These are phyloP conservation scores for Benitochromis conjunctus DNA, from an alignment of 2,113 vertebrate genomes.

Conservation along the genomic window DNA sequence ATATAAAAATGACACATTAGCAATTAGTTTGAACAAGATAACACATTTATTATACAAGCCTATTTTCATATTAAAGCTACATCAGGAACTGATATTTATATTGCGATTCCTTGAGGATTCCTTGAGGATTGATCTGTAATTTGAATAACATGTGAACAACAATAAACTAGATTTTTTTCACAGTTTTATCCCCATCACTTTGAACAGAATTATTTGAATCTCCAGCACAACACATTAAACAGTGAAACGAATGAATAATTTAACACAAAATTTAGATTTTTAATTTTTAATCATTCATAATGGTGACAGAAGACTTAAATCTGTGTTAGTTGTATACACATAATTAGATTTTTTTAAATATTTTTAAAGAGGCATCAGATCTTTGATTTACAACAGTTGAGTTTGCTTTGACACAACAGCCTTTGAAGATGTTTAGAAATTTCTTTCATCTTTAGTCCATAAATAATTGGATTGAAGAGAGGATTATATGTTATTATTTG, in stretches of 20 bases:
- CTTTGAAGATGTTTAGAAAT: neutral
- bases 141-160: neutral
- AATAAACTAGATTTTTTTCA: neutral
- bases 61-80: neutral
- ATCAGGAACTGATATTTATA: neutral
- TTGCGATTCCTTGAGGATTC: neutral
- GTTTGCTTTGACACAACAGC: neutral
- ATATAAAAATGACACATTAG: too few species aligned
- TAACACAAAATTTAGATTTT: neutral
- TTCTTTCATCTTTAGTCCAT: neutral
- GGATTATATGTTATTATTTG: neutral
- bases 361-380: too few species aligned
- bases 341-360: neutral
- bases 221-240: neutral
- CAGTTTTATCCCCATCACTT: neutral
- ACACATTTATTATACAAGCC: neutral
- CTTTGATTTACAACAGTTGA: neutral
- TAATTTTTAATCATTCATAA: neutral
- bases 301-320: neutral
- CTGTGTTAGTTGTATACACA: neutral
- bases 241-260: neutral
- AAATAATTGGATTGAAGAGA: conserved; percentile 3
- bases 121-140: neutral
- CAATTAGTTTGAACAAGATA: neutral
- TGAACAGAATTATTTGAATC: neutral